A percentile compares a stretch with the other conserved stretches of the same genome.
Conservation (phyloP, 1,140 invertebrate species). For the Drosophila novamexicana region DNA sequence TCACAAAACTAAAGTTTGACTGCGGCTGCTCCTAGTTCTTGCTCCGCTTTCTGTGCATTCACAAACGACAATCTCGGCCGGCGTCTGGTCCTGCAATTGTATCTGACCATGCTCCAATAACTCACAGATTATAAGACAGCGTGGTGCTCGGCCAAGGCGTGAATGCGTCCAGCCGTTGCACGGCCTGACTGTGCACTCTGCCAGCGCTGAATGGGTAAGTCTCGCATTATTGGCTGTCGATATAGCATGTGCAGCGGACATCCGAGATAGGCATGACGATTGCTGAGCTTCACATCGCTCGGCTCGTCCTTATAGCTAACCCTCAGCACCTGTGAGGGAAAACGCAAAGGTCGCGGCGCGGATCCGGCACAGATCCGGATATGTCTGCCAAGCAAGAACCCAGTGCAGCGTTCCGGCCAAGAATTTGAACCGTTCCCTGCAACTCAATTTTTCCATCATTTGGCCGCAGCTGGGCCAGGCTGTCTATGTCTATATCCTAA, state of each 20-base stretch:
- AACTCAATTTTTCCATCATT: conserved; percentile 10
- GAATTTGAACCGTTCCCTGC: not conserved
- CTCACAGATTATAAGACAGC: conserved; percentile 42
- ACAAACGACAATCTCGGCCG: not conserved
- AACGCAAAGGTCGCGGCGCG: conserved; percentile 17
- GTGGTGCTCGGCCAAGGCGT: not conserved
- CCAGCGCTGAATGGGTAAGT: conserved; percentile 15
- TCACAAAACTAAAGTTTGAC: not conserved
- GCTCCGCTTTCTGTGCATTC: too few relatives aligned
- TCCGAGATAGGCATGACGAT: conserved; percentile 27
- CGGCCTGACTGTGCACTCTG: conserved; percentile 8
- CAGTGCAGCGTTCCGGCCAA: conserved; percentile 21
- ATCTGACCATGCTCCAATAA: conserved; percentile 1
- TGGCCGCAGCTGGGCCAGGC: conserved; percentile 27
- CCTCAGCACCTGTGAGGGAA: conserved; percentile 24
- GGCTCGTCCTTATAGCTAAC: conserved; percentile 18
- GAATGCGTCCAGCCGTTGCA: conserved; percentile 31
- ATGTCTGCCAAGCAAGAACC: conserved; percentile 30
- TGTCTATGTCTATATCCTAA: not conserved
- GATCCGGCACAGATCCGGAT: conserved; percentile 24
- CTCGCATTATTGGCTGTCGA: conserved; percentile 29
- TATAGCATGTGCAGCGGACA: conserved; percentile 31
- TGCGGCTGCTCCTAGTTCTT: too few relatives aligned
- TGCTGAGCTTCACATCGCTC: not conserved
- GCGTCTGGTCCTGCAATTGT: not conserved